Evolutionary conservation across 2,888 invertebrate genomes (phyloP).

Genomic region (Anoncus sp.): DNA sequence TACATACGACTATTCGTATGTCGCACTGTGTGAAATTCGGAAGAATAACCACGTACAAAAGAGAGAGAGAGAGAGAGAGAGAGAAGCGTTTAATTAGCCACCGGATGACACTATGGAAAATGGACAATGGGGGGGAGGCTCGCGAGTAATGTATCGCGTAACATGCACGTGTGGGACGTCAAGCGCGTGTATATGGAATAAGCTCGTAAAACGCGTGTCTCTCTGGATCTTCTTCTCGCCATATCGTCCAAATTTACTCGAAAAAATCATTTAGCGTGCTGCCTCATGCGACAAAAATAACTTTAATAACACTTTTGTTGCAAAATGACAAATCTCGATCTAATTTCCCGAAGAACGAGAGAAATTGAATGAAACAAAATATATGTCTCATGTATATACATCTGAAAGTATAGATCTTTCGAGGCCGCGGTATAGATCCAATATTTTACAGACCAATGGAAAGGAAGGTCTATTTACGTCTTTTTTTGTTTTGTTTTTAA

Average conservation of each 20-base stretch:
- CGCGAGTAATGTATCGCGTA: conserved; percentile 38
- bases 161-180: conserved; percentile 55
- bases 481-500: too few species aligned
- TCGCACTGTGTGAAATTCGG: conserved; percentile 56
- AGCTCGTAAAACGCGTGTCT: conserved; percentile 29
- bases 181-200: conserved; percentile 32
- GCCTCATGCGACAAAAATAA: conserved; percentile 31
- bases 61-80: too few species aligned
- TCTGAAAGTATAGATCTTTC: too few species aligned
- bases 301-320: conserved; percentile 21
- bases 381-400: too few species aligned
- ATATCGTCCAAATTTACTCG: conserved; percentile 34
- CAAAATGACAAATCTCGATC: conserved; percentile 7
- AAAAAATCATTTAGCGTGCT: conserved; percentile 49
- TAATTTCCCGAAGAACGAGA: not conserved
- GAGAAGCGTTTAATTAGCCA: conserved; percentile 50
- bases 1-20: conserved; percentile 6
- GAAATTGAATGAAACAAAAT: not conserved
- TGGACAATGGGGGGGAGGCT: conserved; percentile 51
- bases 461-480: too few species aligned
- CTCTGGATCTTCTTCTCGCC: conserved; percentile 19
- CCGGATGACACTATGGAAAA: conserved; percentile 45
- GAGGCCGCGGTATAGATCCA: too few species aligned
- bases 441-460: too few species aligned
- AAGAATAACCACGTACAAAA: conserved; percentile 35